Conservation (phyloP, 1,140 invertebrate genomes). For the Ooceraea biroi region DNA sequence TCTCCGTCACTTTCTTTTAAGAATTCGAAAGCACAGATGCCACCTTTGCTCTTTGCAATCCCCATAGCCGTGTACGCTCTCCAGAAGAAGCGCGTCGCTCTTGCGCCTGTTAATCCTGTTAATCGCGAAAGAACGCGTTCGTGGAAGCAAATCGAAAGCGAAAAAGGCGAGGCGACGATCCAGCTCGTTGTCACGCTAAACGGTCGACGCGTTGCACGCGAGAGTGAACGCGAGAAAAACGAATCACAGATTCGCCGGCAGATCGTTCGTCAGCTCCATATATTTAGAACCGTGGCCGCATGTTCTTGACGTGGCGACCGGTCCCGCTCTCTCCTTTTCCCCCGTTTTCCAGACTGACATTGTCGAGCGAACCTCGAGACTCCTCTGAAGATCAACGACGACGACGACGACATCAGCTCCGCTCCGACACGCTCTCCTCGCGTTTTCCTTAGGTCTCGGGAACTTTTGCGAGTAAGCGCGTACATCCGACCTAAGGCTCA, state of each 20-base stretch:
- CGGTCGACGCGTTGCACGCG: constrained; percentile 51
- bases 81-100: constrained; percentile 1
- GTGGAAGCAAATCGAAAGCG: constrained; percentile 37
- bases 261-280: constrained; percentile 68
- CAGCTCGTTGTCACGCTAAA: constrained; percentile 62
- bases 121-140: constrained; percentile 18
- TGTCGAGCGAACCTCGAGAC: not conserved
- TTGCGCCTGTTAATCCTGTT: constrained; percentile 40
- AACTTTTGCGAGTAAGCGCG: constrained; percentile 23
- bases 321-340: not conserved
- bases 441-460: constrained; percentile 1
- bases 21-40: not conserved
- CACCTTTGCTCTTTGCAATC: not conserved
- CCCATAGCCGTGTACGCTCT: not conserved
- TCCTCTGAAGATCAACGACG: not conserved
- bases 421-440: not conserved
- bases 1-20: not conserved
- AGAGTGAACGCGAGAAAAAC: constrained; percentile 64
- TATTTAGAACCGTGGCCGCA: constrained; percentile 71
- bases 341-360: constrained; percentile 1
- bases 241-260: constrained; percentile 61
- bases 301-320: not conserved
- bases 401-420: not conserved
- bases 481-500: constrained; percentile 40
- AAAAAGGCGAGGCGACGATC: constrained; percentile 65